Evolutionary conservation across 2,888 invertebrate species (phyloP).

Genomic region (Julus scanicus): DNA sequence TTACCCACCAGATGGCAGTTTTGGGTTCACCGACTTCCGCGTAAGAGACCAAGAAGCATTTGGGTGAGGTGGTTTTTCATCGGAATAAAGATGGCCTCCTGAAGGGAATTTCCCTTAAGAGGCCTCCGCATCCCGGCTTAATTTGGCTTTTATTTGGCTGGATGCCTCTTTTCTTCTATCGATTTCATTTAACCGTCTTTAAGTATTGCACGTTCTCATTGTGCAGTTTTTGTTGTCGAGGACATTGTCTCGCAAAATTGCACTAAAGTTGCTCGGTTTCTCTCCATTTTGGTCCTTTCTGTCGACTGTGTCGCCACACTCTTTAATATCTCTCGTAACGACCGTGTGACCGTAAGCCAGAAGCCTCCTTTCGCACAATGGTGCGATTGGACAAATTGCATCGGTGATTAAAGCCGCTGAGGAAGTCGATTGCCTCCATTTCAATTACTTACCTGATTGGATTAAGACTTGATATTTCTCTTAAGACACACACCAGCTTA

Average conservation of each 20-base stretch:
- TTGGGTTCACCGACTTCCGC: too few species aligned
- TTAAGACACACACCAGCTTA: background rate
- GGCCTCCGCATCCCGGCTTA: background rate
- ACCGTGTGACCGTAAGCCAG: conserved; percentile 20
- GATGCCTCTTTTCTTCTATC: conserved; percentile 10
- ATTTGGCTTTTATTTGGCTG: conserved; percentile 38
- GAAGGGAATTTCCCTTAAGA: conserved; percentile 30
- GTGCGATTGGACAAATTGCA: conserved; percentile 23
- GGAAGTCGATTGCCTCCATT: conserved; percentile 38
- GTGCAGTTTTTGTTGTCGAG: conserved; percentile 36
- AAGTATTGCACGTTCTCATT: conserved; percentile 32
- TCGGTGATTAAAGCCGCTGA: conserved; percentile 5
- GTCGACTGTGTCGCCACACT: conserved; percentile 13
- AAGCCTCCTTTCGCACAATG: background rate
- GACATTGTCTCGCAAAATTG: conserved; percentile 36
- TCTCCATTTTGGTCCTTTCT: background rate
- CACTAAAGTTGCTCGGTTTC: conserved; percentile 34
- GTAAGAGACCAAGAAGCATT: background rate
- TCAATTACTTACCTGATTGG: conserved; percentile 42
- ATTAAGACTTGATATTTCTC: conserved; percentile 26
- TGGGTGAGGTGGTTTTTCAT: background rate
- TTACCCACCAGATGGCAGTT: background rate
- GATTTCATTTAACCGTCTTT: conserved; percentile 39
- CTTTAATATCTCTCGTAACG: conserved; percentile 5
- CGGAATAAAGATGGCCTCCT: background rate